Evolutionary conservation across 1,140 invertebrate species (phyloP).

Genomic region (Papilio glaucus): DNA sequence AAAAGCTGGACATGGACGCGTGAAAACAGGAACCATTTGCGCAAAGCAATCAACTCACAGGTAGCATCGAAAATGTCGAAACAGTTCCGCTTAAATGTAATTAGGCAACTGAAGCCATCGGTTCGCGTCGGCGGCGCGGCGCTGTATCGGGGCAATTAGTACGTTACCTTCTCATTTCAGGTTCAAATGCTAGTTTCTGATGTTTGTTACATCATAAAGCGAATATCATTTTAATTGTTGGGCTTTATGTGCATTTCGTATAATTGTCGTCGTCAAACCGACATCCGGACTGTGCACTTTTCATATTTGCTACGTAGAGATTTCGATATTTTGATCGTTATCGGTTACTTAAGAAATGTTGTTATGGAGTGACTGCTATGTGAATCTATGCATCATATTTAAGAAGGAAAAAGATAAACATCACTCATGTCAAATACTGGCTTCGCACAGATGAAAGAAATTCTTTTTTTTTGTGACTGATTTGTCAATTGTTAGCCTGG

Average conservation of each 20-base stretch:
- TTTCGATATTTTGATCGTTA: too few relatives aligned
- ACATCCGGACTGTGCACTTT: too few relatives aligned
- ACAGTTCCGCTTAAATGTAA: slow-evolving; percentile 48
- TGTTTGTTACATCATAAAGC: slow-evolving; percentile 18
- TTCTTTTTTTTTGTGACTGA: too few relatives aligned
- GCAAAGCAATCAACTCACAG: slow-evolving; percentile 39
- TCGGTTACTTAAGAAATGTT: too few relatives aligned
- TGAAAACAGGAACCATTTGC: slow-evolving; percentile 36
- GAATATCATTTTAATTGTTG: background rate
- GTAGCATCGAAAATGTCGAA: slow-evolving; percentile 39
- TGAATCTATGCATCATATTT: too few relatives aligned
- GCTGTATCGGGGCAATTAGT: slow-evolving; percentile 2
- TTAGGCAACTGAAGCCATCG: slow-evolving; percentile 55
- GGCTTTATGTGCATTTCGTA: background rate
- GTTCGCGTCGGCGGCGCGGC: slow-evolving; percentile 37
- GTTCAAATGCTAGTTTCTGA: slow-evolving; percentile 19
- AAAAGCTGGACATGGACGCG: background rate
- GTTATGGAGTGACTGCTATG: too few relatives aligned
- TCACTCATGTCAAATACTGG: too few relatives aligned
- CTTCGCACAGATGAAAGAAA: too few relatives aligned
- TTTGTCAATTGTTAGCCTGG: too few relatives aligned
- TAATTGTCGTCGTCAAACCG: background rate
- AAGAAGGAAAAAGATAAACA: too few relatives aligned
- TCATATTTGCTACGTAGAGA: too few relatives aligned
- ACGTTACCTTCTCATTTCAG: slow-evolving; percentile 14